Base-by-base conservation (phyloP, 2,797 vertebrate genomes). In the Falco naumanni region DNA sequence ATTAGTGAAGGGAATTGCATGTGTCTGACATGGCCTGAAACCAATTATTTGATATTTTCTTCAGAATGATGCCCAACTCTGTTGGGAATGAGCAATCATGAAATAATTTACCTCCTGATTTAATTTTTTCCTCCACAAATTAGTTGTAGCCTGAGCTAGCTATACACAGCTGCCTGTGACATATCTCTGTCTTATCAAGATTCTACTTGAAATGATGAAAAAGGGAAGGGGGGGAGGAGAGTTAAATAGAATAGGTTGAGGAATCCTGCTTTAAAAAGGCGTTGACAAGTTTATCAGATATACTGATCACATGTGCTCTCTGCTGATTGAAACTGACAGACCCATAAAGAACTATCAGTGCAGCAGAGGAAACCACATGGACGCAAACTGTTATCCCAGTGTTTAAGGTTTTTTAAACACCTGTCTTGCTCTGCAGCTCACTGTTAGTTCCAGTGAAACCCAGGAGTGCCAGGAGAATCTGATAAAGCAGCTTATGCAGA, bases 41-140 rank as follows among this genome's bases (percentile, higher is more conserved):
- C 98, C 99, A 99, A 99, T 99, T 99, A 99, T 99, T 99, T 99
- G 99, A 99, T 99, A 99, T 99, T 99, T 99, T 99, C 98, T 98
- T 99, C 99, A 99, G 99, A 99, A 99, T 99, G 99, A 99, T 99
- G 98, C 98, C 98, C 98, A 98, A 98, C 98, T 99, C 99, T 99
- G 98, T 98, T 98, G 99, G 99, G 99, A 99, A 99, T 98, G 99
- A 98, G 98, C 99, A 99, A 99, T 99, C 99, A 99, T 98, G 99
- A 98, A 99, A 99, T 99, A 99, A 99, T 99, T 99, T 99, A 99
- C 98, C 98, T 99, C 98, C 98, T 99, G 99, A 99, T 99, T 99
- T 99, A 99, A 99, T 99, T 99, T 99, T 98, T 99, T 98, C 98
- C 98, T 98, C 97, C 98, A 98, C 97, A 98, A 98, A 98, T 98